Evolutionary conservation across 2,888 invertebrate genomes (phyloP), one percentile per base, ranked within the genome.

Genomic region (Mesoligia furuncula): DNA sequence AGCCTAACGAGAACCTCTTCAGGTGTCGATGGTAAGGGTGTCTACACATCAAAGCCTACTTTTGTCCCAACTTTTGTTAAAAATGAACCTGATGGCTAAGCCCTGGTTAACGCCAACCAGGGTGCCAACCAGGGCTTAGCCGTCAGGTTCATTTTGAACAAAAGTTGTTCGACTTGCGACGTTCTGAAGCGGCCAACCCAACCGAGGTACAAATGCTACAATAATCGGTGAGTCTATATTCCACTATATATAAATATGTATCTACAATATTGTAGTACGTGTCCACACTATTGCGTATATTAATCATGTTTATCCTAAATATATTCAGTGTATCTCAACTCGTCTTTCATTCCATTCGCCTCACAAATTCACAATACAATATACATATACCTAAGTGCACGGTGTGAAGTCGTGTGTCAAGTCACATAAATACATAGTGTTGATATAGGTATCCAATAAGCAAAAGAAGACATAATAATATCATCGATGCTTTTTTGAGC

Each of bases 1-100:
- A 31, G 39, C 61, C 67, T 81, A 81, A 81, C 62, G 71, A 80
- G 69, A 54, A 51, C 57, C 76, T 62, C 57, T 71, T 80, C 48
- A 71, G 61, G 27, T 51, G 61, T 62, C 70, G 39, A 39, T 17
- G 36, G 61, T 67, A 70, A 51, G 68, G 68, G 31, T 67, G 24
- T 24, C 13, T 20, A 48, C 31, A 67, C 24, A 15, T 13, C 8
- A 20, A 42, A 45, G 57, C 57, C 57, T 57, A n/a, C n/a, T n/a
- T n/a, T n/a, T n/a, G n/a, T n/a, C n/a, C n/a, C n/a, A n/a, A n/a
- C n/a, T n/a, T n/a, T n/a, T n/a, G n/a, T n/a, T n/a, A n/a, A n/a
- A n/a, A n/a, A n/a, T n/a, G n/a, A n/a, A n/a, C n/a, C n/a, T n/a
- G n/a, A n/a, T n/a, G n/a, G n/a, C n/a, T n/a, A n/a, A n/a, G n/a